Conservation (phyloP, 2,797 vertebrate species). For the Scomberomorus guttatus region DNA sequence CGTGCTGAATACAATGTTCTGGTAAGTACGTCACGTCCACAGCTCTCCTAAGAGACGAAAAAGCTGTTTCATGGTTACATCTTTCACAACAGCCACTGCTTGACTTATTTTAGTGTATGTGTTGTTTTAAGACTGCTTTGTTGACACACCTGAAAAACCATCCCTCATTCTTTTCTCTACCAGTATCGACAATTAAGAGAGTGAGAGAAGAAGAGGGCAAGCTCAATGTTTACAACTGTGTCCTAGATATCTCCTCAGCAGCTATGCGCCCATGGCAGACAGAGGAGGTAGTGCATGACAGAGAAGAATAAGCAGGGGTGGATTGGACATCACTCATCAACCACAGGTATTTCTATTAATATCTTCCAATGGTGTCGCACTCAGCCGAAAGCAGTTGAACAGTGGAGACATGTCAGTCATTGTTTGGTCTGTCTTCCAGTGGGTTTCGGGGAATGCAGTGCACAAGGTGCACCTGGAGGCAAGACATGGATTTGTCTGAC, state of each 20-base stretch:
- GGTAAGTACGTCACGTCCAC: conserved; percentile 3
- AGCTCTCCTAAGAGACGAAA: not conserved
- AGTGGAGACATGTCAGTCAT: conserved; percentile 81
- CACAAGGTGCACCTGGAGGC: conserved; percentile 62
- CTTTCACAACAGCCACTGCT: conserved; percentile 15
- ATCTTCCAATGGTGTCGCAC: conserved; percentile 68
- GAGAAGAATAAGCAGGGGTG: conserved; percentile 54
- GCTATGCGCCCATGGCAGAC: conserved; percentile 65
- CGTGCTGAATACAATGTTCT: not conserved
- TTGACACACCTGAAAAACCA: conserved; percentile 65
- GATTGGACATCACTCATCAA: conserved; percentile 79
- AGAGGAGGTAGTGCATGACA: conserved; percentile 65
- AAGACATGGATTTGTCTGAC: conserved; percentile 64
- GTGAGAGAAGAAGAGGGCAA: conserved; percentile 28
- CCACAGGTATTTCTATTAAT: conserved; percentile 87
- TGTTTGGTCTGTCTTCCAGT: conserved; percentile 74
- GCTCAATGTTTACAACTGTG: conserved; percentile 71
- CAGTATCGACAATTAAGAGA: conserved; percentile 57
- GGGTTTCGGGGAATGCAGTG: conserved; percentile 70
- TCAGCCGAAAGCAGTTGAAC: conserved; percentile 59
- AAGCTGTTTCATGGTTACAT: conserved; percentile 23
- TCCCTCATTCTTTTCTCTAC: conserved; percentile 56
- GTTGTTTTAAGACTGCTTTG: conserved; percentile 60
- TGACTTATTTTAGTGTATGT: conserved; percentile 35
- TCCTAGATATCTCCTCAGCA: conserved; percentile 60